Base-by-base conservation (phyloP, 92 coral and sea anemone genomes). In the Umimayanthus chanpuru region DNA sequence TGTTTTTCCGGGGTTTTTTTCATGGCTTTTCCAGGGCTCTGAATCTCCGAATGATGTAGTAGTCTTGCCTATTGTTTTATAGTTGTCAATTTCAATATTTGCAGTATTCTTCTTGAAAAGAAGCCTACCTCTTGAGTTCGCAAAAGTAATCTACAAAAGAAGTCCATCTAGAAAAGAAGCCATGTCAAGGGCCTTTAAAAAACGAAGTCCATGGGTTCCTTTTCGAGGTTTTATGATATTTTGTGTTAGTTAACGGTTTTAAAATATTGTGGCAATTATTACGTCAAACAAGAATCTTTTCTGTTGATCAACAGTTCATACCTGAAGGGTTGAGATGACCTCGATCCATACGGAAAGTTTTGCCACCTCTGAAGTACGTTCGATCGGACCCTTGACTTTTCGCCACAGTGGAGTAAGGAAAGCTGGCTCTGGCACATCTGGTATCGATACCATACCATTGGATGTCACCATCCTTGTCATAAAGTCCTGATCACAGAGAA, bases 311-410 rank as follows among this genome's bases (percentile, higher is more conserved):
- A 47, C 50, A 4, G 40, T 73, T 3, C 88, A 71, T 85, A 79
- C 88, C 88, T 74, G 88, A 85, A 32, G 88, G 88, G 29, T 85
- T 85, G 68, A 85, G 88, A 79, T 85, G 88, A n/a, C 88, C 88
- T 28, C 88, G 79, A 28, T 85, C 88, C 39, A 85, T 41, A 16
- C 81, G 25, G 79, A 85, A 85, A 16, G 81, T 53, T 53, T 53
- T 53, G 16, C 58, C 58, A 12, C 58, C 58, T 15, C 58, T 53
- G 58, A 53, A 53, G 39, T 85, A 85, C 29, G 88, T 85, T 66
- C 40, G 29, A 43, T 85, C 88, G 25, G 88, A 4, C 47, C 88
- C 88, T 28, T 85, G 88, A 25, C 30, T 74, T 66, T 66, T 53
- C 67, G 88, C 88, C 50, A 85, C 88, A 29, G 66, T 79, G 30